Evolutionary conservation across 2,797 vertebrate species (phyloP), one percentile per base, ranked within the genome.

Genomic region (Falco peregrinus): DNA sequence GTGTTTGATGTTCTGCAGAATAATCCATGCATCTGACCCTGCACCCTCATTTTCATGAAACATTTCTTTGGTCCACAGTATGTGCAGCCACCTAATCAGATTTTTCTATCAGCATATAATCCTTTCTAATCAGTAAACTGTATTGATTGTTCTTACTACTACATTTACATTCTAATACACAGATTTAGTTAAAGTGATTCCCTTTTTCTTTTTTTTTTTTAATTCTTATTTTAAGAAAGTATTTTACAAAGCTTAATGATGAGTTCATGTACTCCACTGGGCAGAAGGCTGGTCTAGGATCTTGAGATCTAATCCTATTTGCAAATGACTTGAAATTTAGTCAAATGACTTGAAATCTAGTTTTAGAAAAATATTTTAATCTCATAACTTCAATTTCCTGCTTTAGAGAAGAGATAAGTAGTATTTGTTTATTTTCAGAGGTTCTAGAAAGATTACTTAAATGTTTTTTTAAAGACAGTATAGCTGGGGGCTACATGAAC

Each of bases 371-470:
- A 83, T 73, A 90, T 59, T 79, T 95, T 91, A 90, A 95, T 91
- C 74, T 95, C 41, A 87, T 95, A 95, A 92, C 20, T 87, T 95
- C 60, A 70, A 67, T 96, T 95, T 96, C 90, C 91, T 95, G 69
- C 70, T 93, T 95, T 89, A 56, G 47, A 95, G 89, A 92, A 78
- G 51, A 76, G 53, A 84, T 57, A 91, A 89, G 84, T 79, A 76
- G 12, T 74, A 75, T 75, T 95, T 85, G 39, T 77, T 85, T 95
- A 57, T 87, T 83, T 92, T 89, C 39, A 63, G 67, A 54, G 33
- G 12, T 89, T 90, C 84, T 91, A 84, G 56, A 94, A 77, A 37
- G 48, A 82, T 82, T 91, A 64, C 69, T 92, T 94, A 83, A 91
- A 71, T 69, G 41, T 37, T 86, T 25, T 78, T 94, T 86, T 89